Evolutionary conservation across 2,888 invertebrate species (phyloP), one percentile per base, ranked within the genome.

Genomic region (Dorcus parallelipipedus): DNA sequence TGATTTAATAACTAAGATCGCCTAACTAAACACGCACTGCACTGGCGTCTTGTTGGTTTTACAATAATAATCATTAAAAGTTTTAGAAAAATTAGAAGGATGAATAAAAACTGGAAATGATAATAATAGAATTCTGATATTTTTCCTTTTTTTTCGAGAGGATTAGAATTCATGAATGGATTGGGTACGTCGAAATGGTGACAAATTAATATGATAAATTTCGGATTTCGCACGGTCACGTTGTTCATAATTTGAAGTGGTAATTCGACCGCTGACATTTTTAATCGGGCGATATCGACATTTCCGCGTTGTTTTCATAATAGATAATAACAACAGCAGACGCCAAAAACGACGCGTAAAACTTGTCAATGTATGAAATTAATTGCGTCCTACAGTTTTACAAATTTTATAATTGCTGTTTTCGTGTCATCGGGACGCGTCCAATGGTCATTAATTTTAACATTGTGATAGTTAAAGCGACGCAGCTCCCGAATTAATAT

Each of bases 391-490:
- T 69, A 68, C 69, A 69, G 71, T 73, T 73, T 74, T 73, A 72
- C 73, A 72, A 73, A 73, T 73, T 73, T 73, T 72, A 70, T 73
- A 75, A 73, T 73, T 75, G 72, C 65, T 67, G 67, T 70, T 71
- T 70, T 71, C 68, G 66, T 65, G 66, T 62, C 65, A 69, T 56
- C 58, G 58, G 53, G 58, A 58, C 53, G 49, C 54, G 58, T 54
- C 56, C 47, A 56, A 51, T 56, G 56, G 56, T 47, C 56, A 56
- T 56, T 56, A 56, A 56, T 56, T 45, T 45, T 23, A 23, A 45
- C 45, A 45, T 45, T 58, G 60, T 60, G 57, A 49, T 60, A 54
- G 60, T 56, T 55, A 58, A 49, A 53, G 54, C 56, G 56, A 56
- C 50, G 23, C 17, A 38, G 42, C 53, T 41, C 53, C 58, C 58